phyloP scores from a whole-genome alignment of 1,140 invertebrate genomes.

The Hycleus phaleratus region DNA sequence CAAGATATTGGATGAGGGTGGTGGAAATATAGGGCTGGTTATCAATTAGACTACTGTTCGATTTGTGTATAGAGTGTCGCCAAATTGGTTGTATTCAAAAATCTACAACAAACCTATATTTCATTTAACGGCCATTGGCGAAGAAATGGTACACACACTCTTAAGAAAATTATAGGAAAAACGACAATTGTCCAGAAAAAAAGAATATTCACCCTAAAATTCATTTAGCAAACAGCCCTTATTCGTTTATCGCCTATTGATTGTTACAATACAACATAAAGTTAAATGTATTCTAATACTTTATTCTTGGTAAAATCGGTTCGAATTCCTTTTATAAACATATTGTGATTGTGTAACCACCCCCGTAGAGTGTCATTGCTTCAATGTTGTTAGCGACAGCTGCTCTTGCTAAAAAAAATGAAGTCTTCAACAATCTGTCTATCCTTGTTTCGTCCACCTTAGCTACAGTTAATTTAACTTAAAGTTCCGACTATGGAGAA shows the following conservation, averaged over 20 bases:
- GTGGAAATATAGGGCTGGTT: too few species aligned
- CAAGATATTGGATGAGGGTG: not conserved
- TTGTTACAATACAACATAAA: conserved; percentile 15
- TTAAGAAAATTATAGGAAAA: conserved; percentile 26
- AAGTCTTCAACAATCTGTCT: conserved; percentile 36
- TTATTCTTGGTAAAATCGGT: conserved; percentile 31
- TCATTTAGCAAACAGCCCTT: too few species aligned
- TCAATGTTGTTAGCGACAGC: conserved; percentile 30
- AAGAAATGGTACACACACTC: conserved; percentile 10
- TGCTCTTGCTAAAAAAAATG: conserved; percentile 36
- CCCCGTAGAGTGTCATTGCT: conserved; percentile 38
- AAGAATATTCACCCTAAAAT: not conserved
- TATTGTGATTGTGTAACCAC: conserved; percentile 42
- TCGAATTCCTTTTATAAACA: conserved; percentile 17
- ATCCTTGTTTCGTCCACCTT: conserved; percentile 26
- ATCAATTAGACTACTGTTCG: not conserved
- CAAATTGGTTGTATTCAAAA: conserved; percentile 12
- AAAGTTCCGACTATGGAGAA: not conserved
- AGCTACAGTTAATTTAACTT: conserved; percentile 41
- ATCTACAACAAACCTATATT: conserved; percentile 29
- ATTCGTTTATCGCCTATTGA: too few species aligned
- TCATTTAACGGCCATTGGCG: conserved; percentile 29
- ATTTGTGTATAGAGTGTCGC: conserved; percentile 4
- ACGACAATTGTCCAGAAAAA: conserved; percentile 23
- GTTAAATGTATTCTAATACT: conserved; percentile 36